Conservation (phyloP, 2,113 vertebrate species). For the Epinephelus cyanopodus region DNA sequence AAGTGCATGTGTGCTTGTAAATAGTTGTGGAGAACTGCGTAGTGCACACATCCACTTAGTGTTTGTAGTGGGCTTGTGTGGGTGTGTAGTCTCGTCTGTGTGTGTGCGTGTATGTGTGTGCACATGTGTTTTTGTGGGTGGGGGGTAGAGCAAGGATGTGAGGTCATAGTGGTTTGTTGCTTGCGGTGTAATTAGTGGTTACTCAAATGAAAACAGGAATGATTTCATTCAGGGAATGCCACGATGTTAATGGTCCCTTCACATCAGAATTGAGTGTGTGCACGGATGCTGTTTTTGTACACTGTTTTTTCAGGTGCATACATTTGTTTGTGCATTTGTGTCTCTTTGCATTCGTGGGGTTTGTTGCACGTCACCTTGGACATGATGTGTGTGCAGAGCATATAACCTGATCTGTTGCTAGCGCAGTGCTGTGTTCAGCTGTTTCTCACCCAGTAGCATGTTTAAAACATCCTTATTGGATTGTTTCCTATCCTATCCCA, state of each 20-base stretch:
- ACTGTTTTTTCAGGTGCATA: background rate
- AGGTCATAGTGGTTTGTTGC: conserved; percentile 75
- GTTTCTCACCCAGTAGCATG: conserved; percentile 19
- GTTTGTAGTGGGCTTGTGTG: conserved; percentile 52
- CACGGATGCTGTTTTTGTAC: background rate
- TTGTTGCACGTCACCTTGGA: conserved; percentile 1
- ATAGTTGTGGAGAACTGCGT: conserved; percentile 60
- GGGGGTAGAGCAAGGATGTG: conserved; percentile 68
- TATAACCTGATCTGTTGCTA: conserved; percentile 12
- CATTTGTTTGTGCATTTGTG: background rate
- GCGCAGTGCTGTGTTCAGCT: background rate
- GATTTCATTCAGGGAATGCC: conserved; percentile 58
- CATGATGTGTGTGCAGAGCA: conserved; percentile 1
- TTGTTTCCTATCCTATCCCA: conserved; percentile 38
- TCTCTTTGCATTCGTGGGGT: background rate
- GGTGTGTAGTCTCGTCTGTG: conserved; percentile 42
- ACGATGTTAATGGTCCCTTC: conserved; percentile 34
- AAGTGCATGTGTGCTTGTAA: conserved; percentile 70
- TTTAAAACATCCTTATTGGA: conserved; percentile 40
- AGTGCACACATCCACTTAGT: conserved; percentile 42
- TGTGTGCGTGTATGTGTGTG: conserved; percentile 3
- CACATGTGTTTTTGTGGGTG: conserved; percentile 24
- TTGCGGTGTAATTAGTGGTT: conserved; percentile 73
- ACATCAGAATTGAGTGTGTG: conserved; percentile 9
- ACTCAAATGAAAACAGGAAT: conserved; percentile 73